Evolutionary conservation across 30 jellyfish, hydroid and myxozoan species (phyloP), one percentile per base, ranked within the genome.

Genomic region (Catostylus mosaicus): DNA sequence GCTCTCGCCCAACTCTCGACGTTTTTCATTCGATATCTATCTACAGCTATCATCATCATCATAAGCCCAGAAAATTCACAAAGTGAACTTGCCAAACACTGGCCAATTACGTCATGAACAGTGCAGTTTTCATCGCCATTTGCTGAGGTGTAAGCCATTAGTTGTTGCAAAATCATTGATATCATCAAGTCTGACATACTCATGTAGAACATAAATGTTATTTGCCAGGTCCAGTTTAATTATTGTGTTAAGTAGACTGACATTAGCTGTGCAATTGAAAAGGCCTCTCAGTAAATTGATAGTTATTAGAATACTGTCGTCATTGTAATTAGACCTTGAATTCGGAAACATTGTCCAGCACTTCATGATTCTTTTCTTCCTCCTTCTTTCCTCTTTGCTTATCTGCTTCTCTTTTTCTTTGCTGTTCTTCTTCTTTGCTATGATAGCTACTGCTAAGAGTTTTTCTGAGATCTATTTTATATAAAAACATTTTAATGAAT

Each of bases 1-100:
- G n/a, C n/a, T n/a, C n/a, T n/a, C n/a, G n/a, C n/a, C n/a, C n/a
- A n/a, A n/a, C n/a, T n/a, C n/a, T n/a, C n/a, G n/a, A n/a, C n/a
- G n/a, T n/a, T n/a, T n/a, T n/a, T n/a, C n/a, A n/a, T n/a, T n/a
- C n/a, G n/a, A n/a, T 57, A 78, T n/a, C 89, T 24, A 47, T 78
- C 89, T n/a, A 62, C 26, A 3, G 89, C 89, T 5, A 78, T 50
- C 0, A 59, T 30, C 2, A 40, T 29, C 20, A 78, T 78, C 89
- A 78, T 78, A 3, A 38, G 30, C 0, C 80, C 76, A 35, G 80
- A 40, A 40, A 78, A 59, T 48, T 60, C 71, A n/a, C 75, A 60
- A 29, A 57, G 59, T 0, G 66, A 33, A 32, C 10, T 37, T 1
- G 60, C 72, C 89, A 78, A 12, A 26, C 14, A 26, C 37, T 78